Base-by-base conservation (phyloP, 2,113 vertebrate species). In the Hippocampus zosterae region DNA sequence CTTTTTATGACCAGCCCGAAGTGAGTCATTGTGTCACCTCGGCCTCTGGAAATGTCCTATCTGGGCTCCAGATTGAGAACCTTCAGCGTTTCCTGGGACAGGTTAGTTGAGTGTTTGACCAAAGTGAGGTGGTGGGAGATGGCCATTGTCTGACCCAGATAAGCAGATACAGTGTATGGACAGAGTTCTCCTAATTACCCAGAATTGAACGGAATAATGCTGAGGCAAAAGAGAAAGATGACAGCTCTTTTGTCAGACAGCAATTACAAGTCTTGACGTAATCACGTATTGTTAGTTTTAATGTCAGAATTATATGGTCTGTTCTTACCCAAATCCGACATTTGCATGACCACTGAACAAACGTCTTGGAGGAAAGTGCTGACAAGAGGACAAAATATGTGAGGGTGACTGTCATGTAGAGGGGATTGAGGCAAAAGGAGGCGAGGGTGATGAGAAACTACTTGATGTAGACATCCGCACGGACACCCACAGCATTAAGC, bases 301-400 rank as follows among this genome's bases (percentile, higher is more conserved):
- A 59, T 53, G 33, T 65, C 16, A 52, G 25, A 71, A 25, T 29
- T 4, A 2, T 29, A 1, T 15, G 8, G 10, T 60, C 23, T 29
- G 56, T 29, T 59, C 33, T 44, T 21, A 56, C 18, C 13, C 25
- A 16, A 59, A 25, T 15, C 29, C 13, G 0, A 60, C 21, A 60
- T 62, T 25, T 27, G 13, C 67, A 18, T 69, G 70, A 41, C 25
- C 37, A 42, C 9, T 46, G 64, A 77, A 59, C 19, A 1, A 64
- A 41, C n/a, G 2, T 37, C 21, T 72, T 3, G 11, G n/a, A 67
- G 57, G 18, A 46, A 73, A 75, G 48, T 42, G 68, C 55, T 73
- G 81, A 71, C 69, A 68, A 70, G 68, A 73, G 29, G 18, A n/a
- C 21, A 53, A n/a, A n/a, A 53, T 53, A n/a, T 53, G 21, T 53